Evolutionary conservation across 2,113 vertebrate species (phyloP).

Genomic region (Rhinichthys klamathensis): DNA sequence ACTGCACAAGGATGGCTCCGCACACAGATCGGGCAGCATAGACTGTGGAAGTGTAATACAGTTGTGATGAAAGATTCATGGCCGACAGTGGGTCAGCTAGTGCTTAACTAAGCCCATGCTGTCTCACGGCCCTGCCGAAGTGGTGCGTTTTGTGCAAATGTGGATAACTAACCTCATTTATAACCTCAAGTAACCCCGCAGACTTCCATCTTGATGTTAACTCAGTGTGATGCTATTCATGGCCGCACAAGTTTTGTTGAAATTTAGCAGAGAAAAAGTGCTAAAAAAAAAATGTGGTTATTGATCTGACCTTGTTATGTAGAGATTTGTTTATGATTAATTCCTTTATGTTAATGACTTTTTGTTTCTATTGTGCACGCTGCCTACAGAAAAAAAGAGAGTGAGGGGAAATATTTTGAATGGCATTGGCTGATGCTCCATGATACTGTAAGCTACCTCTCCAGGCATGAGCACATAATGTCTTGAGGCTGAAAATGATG

Average conservation of each 20-base stretch:
- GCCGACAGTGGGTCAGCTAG: constrained; percentile 65
- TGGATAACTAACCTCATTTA: background rate
- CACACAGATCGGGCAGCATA: constrained; percentile 34
- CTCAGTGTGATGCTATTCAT: background rate
- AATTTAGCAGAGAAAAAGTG: background rate
- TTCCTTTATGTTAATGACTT: background rate
- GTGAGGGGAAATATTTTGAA: background rate
- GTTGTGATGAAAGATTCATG: constrained; percentile 72
- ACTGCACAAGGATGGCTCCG: background rate
- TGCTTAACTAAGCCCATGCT: constrained; percentile 52
- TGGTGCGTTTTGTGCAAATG: background rate
- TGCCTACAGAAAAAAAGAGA: background rate
- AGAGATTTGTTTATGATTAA: background rate
- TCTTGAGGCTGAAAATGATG: constrained; percentile 33
- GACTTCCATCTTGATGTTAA: background rate
- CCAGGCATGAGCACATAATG: constrained; percentile 13
- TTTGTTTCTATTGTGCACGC: background rate
- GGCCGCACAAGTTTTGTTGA: background rate
- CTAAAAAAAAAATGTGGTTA: background rate
- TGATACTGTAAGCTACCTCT: constrained; percentile 13
- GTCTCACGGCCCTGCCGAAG: background rate
- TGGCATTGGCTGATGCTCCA: constrained; percentile 32
- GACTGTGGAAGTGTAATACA: constrained; percentile 30
- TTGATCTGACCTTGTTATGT: background rate
- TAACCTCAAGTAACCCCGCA: background rate